These are phyloP conservation scores for Esox niger DNA, from an alignment of 2,113 vertebrate genomes.

Conservation along the genomic window DNA sequence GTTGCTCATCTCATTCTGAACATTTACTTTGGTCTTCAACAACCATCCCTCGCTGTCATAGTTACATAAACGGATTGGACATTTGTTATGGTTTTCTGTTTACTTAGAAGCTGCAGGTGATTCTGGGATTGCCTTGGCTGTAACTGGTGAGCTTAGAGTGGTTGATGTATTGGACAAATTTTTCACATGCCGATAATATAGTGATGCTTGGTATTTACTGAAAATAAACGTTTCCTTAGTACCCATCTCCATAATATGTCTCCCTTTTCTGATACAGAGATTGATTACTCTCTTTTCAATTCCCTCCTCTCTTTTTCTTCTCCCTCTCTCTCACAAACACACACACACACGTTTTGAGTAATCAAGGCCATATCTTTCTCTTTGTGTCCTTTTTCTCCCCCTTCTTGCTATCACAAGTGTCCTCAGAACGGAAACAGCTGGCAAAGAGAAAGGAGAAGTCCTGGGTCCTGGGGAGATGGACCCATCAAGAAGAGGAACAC, in stretches of 20 bases:
- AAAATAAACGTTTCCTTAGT: too few species aligned
- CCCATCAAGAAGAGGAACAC: slow-evolving; percentile 36
- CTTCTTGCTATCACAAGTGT: slow-evolving; percentile 2
- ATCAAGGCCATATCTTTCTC: slow-evolving; percentile 3
- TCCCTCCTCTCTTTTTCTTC: too few species aligned
- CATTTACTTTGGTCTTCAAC: neutral
- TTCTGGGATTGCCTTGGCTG: too few species aligned
- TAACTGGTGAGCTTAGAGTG: too few species aligned
- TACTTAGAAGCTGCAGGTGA: too few species aligned
- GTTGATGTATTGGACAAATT: too few species aligned
- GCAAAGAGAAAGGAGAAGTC: slow-evolving; percentile 41
- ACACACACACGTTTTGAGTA: slow-evolving; percentile 3
- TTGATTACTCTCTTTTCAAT: too few species aligned
- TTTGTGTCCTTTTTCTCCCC: too few species aligned
- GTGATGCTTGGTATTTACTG: too few species aligned
- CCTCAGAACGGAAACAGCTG: slow-evolving; percentile 31
- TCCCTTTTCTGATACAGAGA: neutral
- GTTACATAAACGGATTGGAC: too few species aligned
- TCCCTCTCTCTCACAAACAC: neutral
- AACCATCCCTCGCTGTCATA: neutral
- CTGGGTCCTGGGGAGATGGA: slow-evolving; percentile 33
- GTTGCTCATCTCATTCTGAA: neutral
- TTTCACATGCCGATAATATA: too few species aligned
- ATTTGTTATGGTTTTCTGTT: too few species aligned
- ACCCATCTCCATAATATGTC: slow-evolving; percentile 2